Evolutionary conservation across 2,113 vertebrate species (phyloP).

Genomic region (Cyphomyrus discorhynchus): DNA sequence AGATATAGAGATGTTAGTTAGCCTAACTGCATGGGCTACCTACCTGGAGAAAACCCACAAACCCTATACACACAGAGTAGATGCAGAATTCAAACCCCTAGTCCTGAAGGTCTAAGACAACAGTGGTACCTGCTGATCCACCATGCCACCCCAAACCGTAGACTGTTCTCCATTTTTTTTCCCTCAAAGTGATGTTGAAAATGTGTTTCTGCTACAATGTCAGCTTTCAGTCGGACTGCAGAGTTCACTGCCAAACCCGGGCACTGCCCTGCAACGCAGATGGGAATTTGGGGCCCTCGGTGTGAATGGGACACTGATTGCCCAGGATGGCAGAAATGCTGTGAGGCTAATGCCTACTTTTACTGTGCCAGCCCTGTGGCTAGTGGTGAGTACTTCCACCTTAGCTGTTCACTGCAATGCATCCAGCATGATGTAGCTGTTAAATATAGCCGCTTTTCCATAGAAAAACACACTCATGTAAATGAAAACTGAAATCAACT

Average conservation of each 20-base stretch:
- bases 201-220: background rate
- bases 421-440: background rate
- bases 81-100: background rate
- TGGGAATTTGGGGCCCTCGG: slow-evolving; percentile 8
- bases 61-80: background rate
- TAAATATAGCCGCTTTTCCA: background rate
- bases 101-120: background rate
- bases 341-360: slow-evolving; percentile 42
- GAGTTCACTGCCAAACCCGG: slow-evolving; percentile 73
- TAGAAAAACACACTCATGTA: background rate
- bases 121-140: background rate
- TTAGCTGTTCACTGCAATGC: background rate
- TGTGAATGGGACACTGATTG: slow-evolving; percentile 75
- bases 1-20: background rate
- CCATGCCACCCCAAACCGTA: background rate
- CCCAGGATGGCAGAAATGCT: slow-evolving; percentile 82
- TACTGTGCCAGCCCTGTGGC: slow-evolving; percentile 43
- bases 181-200: background rate
- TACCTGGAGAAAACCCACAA: background rate
- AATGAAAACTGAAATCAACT: background rate
- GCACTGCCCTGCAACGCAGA: slow-evolving; percentile 56
- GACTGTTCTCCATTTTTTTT: slow-evolving; percentile 6
- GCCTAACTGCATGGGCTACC: background rate
- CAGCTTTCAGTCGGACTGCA: slow-evolving; percentile 63
- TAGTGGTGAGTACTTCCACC: slow-evolving; percentile 44